A percentile compares a stretch with the other conserved stretches of the same genome.
Conservation (phyloP, 2,888 invertebrate species). For the Mimas tiliae region DNA sequence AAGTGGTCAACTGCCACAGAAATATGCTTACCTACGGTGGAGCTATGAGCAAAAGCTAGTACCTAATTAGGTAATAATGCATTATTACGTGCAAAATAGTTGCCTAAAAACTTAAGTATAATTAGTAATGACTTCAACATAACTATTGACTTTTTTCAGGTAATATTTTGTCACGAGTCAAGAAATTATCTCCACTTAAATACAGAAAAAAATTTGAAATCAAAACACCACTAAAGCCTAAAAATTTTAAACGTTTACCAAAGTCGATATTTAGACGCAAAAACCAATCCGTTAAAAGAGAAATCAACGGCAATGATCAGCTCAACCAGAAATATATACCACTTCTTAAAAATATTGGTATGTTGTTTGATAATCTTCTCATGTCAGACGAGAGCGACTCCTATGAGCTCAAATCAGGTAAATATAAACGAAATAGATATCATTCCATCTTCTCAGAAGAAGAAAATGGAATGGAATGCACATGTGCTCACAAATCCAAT, state of each 20-base stretch:
- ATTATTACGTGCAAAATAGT: too few species aligned
- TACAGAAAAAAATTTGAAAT: slow-evolving; percentile 63
- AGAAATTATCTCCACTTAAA: slow-evolving; percentile 55
- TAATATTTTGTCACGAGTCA: slow-evolving; percentile 35
- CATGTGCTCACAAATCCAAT: slow-evolving; percentile 43
- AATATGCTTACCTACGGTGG: too few species aligned
- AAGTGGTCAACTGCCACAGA: too few species aligned
- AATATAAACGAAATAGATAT: slow-evolving; percentile 51
- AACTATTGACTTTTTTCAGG: slow-evolving; percentile 39
- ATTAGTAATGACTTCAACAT: neutral
- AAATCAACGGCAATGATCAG: slow-evolving; percentile 59
- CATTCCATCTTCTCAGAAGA: slow-evolving; percentile 38
- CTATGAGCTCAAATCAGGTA: slow-evolving; percentile 46
- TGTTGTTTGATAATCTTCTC: slow-evolving; percentile 75
- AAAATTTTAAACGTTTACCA: slow-evolving; percentile 54
- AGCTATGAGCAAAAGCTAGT: too few species aligned
- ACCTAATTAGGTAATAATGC: too few species aligned
- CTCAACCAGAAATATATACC: slow-evolving; percentile 68
- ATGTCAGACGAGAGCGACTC: slow-evolving; percentile 58
- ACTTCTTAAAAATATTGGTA: slow-evolving; percentile 69
- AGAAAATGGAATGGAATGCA: slow-evolving; percentile 47
- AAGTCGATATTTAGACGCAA: slow-evolving; percentile 53
- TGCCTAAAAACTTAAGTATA: too few species aligned
- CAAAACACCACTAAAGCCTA: slow-evolving; percentile 63
- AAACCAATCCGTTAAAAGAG: slow-evolving; percentile 61